Conservation (phyloP, 2,797 vertebrate genomes). For the Craterocephalus amniculus region DNA sequence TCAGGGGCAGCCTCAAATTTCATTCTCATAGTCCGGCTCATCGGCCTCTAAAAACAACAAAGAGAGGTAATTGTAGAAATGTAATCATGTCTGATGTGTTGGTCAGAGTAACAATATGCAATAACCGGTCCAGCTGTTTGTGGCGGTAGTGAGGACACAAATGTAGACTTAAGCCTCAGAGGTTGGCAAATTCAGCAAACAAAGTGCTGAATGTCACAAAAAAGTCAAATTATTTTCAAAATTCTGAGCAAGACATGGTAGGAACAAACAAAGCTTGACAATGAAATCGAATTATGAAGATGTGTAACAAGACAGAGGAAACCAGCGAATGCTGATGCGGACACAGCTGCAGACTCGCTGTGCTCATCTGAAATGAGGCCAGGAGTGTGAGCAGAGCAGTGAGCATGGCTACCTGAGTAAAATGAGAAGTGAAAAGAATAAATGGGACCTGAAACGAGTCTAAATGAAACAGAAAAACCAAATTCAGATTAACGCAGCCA, state of each 20-base stretch:
- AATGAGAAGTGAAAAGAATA: neutral
- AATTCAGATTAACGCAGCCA: neutral
- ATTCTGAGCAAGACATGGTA: neutral
- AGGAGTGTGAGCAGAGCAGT: neutral
- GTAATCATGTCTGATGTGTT: neutral
- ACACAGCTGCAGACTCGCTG: too few species aligned
- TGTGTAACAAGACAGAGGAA: neutral
- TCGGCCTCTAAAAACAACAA: conserved; percentile 4
- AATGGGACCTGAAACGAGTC: neutral
- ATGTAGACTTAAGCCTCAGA: neutral
- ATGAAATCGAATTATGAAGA: neutral
- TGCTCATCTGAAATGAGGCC: rapidly evolving
- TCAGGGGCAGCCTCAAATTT: conserved; percentile 4
- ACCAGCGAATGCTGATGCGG: too few species aligned
- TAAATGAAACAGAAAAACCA: neutral
- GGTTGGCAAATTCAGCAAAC: too few species aligned
- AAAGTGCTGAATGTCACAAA: too few species aligned
- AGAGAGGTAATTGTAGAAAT: neutral
- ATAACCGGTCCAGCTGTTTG: too few species aligned
- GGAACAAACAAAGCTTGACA: neutral
- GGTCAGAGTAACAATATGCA: too few species aligned
- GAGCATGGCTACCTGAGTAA: neutral
- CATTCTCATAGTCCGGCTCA: conserved; percentile 66
- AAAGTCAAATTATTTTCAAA: neutral
- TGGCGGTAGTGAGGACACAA: too few species aligned